phyloP scores from a whole-genome alignment of 2,888 invertebrate genomes.

The Taphrorychus bicolor region DNA sequence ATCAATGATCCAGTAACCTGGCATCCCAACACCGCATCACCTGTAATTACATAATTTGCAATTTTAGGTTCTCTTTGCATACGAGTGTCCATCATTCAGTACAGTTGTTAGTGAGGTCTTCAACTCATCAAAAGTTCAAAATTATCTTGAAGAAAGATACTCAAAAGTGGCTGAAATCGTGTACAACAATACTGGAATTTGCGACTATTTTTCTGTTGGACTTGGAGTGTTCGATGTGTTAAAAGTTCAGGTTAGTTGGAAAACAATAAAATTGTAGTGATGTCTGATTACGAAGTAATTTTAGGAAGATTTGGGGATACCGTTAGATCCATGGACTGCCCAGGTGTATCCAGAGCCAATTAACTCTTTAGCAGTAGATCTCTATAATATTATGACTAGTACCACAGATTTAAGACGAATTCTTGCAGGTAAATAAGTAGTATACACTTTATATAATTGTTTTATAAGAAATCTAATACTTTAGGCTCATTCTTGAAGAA shows the following conservation, averaged over 20 bases:
- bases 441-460: not conserved
- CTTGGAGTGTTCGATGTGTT: not conserved
- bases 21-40: too few relatives aligned
- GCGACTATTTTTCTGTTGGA: not conserved
- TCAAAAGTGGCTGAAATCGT: conserved; percentile 7
- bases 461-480: not conserved
- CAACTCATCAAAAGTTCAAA: not conserved
- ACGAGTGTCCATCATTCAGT: too few relatives aligned
- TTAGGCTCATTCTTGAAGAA: conserved; percentile 40
- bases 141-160: conserved; percentile 14
- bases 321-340: conserved; percentile 20
- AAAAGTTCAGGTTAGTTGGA: conserved; percentile 10
- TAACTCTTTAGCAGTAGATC: conserved; percentile 18
- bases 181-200: conserved; percentile 1
- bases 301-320: conserved; percentile 25
- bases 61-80: too few relatives aligned
- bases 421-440: conserved; percentile 25
- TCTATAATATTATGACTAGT: conserved; percentile 35
- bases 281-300: not conserved
- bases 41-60: too few relatives aligned
- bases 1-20: too few relatives aligned
- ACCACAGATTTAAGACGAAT: conserved; percentile 27
- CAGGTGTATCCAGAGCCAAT: conserved; percentile 39
- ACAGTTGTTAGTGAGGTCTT: not conserved
- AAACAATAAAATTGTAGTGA: too few relatives aligned